These are phyloP conservation scores for Oligia latruncula DNA, from an alignment of 2,888 invertebrate species.

Conservation along the genomic window DNA sequence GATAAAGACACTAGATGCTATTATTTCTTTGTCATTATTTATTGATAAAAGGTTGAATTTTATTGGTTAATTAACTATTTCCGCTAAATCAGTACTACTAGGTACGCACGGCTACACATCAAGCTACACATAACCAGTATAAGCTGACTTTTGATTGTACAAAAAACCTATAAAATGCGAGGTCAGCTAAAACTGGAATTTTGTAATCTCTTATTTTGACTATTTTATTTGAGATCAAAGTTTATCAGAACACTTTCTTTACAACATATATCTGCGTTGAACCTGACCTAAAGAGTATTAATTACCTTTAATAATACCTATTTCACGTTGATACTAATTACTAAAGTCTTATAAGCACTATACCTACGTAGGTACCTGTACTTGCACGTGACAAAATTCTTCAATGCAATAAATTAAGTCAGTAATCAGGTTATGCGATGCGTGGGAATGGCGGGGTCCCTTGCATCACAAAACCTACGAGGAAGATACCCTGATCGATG, in stretches of 20 bases:
- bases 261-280: background rate
- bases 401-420: constrained; percentile 49
- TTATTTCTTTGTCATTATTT: background rate
- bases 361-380: background rate
- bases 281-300: background rate
- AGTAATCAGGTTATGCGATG: constrained; percentile 69
- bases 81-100: background rate
- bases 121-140: background rate
- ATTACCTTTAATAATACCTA: background rate
- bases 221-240: background rate
- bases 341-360: background rate
- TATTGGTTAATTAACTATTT: constrained; percentile 11
- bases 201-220: background rate
- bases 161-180: too few relatives aligned
- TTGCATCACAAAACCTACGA: constrained; percentile 77
- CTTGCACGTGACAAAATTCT: constrained; percentile 39
- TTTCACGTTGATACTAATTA: background rate
- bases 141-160: too few relatives aligned
- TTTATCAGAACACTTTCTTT: background rate
- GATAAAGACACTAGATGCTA: background rate
- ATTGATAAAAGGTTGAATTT: constrained; percentile 1
- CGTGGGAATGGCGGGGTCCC: constrained; percentile 80
- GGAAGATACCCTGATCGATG: constrained; percentile 84
- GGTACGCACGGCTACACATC: too few relatives aligned
- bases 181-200: background rate